Base-by-base conservation (phyloP, 2,797 vertebrate species). In the Periparus ater region DNA sequence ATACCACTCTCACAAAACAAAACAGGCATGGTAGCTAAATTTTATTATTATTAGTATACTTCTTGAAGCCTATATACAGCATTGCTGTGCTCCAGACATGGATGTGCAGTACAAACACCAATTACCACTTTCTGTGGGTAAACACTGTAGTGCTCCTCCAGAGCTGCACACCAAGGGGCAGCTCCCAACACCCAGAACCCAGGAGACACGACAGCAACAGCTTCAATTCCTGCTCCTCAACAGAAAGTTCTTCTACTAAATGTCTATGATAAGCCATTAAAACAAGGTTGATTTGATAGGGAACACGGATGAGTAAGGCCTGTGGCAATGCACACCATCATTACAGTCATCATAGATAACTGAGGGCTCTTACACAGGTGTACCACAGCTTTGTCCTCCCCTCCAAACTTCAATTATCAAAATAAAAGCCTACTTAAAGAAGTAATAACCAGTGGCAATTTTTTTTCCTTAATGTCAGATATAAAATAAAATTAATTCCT, bases 181-280 rank as follows among this genome's bases (percentile, higher is more conserved):
- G 25, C 32, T 83, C 42, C 26, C 7, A 1, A 40, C 0, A 0
- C 9, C 16, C 23, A 2, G 11, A 36, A 51, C 10, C 25, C 67
- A 53, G 36, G 20, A 70, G 38, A 27, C 50, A 70, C 23, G 60
- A 79, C 40, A 65, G 62, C 50, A 94, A 65, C 20, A 73, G 17
- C 32, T 82, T 51, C 55, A 51, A 54, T 40, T 82, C 10, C 47
- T 75, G 36, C 66, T 83, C 48, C 54, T 91, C 53, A 72, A 40
- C 12, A 53, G n/a, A 29, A 76, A 48, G 10, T 63, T 78, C 40
- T 77, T 63, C 58, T 27, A 45, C 55, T 48, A 36, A 75, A 79
- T 10, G 7, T 30, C 60, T 45, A 22, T 9, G 29, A 55, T 17
- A 80, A 70, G 4, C 36, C 20, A 79, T 23, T 62, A 51, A 88